Evolutionary conservation across 2,797 vertebrate genomes (phyloP).

Genomic region (Anguilla obscura): DNA sequence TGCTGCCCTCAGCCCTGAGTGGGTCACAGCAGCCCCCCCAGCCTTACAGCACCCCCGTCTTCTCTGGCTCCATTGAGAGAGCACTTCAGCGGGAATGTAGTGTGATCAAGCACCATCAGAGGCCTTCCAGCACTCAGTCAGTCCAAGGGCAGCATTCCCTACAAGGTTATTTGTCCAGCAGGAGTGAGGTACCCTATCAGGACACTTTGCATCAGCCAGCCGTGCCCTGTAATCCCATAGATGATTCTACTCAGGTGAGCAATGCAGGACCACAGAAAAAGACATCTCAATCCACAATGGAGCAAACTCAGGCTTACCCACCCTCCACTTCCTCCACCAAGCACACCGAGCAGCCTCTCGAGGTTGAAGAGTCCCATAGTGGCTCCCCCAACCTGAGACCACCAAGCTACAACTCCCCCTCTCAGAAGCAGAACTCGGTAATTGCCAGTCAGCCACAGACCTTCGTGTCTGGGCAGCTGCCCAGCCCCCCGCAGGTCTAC

Average conservation of each 20-base stretch:
- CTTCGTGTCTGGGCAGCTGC: slow-evolving; percentile 85
- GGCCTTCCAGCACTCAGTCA: slow-evolving; percentile 93
- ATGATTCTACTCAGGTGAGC: slow-evolving; percentile 85
- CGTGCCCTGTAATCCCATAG: slow-evolving; percentile 81
- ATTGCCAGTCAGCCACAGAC: slow-evolving; percentile 88
- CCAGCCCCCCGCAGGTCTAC: slow-evolving; percentile 87
- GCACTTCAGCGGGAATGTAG: slow-evolving; percentile 99
- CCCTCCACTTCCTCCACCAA: slow-evolving; percentile 79
- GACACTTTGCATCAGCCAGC: slow-evolving; percentile 83
- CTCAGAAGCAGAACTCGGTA: slow-evolving; percentile 89
- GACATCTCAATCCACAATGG: slow-evolving; percentile 76
- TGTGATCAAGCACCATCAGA: slow-evolving; percentile 99
- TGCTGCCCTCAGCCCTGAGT: slow-evolving; percentile 83
- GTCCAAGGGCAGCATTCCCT: slow-evolving; percentile 91
- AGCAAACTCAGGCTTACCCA: slow-evolving; percentile 81
- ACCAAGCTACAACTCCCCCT: slow-evolving; percentile 83
- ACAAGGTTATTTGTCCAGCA: slow-evolving; percentile 83
- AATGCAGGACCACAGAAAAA: slow-evolving; percentile 82
- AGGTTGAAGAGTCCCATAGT: slow-evolving; percentile 78
- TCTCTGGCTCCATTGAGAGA: slow-evolving; percentile 96
- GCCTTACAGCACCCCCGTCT: slow-evolving; percentile 85
- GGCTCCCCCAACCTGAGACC: slow-evolving; percentile 77
- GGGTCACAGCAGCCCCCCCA: slow-evolving; percentile 82
- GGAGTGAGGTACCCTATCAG: slow-evolving; percentile 82
- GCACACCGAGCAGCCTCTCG: slow-evolving; percentile 73